These are phyloP conservation scores for Platycheirus rosarum DNA, from an alignment of 2,888 invertebrate genomes.

Conservation along the genomic window DNA sequence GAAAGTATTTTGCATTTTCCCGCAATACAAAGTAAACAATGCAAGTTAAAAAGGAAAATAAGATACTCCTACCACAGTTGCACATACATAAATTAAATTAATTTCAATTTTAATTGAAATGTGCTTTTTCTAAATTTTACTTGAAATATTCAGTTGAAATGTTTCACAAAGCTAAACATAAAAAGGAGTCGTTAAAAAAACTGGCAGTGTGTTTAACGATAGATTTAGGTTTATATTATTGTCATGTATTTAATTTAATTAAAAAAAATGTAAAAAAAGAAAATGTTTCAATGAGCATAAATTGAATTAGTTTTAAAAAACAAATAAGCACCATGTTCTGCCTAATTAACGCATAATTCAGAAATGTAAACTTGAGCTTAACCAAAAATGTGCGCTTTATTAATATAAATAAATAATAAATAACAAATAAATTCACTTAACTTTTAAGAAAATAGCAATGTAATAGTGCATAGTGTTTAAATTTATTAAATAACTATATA, in stretches of 20 bases:
- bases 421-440: no score
- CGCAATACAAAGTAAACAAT: neutral
- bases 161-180: neutral
- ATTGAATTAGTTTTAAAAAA: no score
- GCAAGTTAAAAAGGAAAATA: neutral
- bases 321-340: neutral
- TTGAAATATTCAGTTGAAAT: constrained; percentile 6
- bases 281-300: neutral
- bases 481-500: no score
- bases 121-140: constrained; percentile 6
- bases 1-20: constrained; percentile 3
- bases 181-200: neutral
- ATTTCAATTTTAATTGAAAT: constrained; percentile 22
- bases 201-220: constrained; percentile 15
- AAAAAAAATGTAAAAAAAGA: no score
- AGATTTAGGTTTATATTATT: no score
- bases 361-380: neutral
- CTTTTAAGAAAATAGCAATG: no score
- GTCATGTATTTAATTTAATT: no score
- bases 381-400: neutral
- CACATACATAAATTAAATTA: constrained; percentile 23
- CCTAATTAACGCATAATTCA: neutral
- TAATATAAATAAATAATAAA: no score
- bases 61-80: constrained; percentile 15
- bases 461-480: no score